Evolutionary conservation across 2,113 vertebrate genomes (phyloP).

Genomic region (Bombycilla garrulus): DNA sequence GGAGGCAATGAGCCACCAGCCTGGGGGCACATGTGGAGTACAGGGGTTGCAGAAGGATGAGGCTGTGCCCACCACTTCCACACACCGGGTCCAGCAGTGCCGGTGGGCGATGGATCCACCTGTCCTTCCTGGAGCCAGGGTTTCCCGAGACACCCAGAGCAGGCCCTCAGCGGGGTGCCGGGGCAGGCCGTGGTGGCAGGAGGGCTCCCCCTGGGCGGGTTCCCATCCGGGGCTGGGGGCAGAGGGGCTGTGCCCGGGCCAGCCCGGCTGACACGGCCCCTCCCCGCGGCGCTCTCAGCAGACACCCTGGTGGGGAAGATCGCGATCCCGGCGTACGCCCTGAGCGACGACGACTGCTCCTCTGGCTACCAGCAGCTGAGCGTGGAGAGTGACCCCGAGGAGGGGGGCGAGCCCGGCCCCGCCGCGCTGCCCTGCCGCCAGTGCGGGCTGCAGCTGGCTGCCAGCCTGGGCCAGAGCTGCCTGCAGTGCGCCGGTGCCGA

Average conservation of each 20-base stretch:
- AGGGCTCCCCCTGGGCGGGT: neutral
- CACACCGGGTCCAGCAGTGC: too few relatives aligned
- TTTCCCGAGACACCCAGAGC: fast-evolving
- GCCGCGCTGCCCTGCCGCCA: slow-evolving; percentile 82
- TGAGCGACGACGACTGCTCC: slow-evolving; percentile 88
- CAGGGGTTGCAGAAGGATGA: too few relatives aligned
- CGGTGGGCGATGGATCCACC: too few relatives aligned
- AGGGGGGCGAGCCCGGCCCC: slow-evolving; percentile 74
- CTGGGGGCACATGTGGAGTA: too few relatives aligned
- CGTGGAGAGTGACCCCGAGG: slow-evolving; percentile 87
- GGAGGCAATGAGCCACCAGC: too few relatives aligned
- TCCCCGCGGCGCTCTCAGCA: slow-evolving; percentile 63
- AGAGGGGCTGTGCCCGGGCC: neutral
- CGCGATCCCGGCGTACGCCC: slow-evolving; percentile 82
- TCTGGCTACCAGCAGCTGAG: slow-evolving; percentile 83
- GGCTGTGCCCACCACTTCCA: too few relatives aligned
- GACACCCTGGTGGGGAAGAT: slow-evolving; percentile 86
- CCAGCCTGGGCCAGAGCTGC: slow-evolving; percentile 69
- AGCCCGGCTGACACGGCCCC: neutral
- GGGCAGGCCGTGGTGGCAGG: fast-evolving
- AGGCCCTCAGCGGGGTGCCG: neutral
- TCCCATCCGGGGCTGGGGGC: neutral
- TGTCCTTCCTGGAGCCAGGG: too few relatives aligned
- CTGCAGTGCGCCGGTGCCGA: slow-evolving; percentile 53
- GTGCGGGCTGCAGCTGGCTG: slow-evolving; percentile 84